Percentiles rank a stretch among this genome's conserved stretches.
These are phyloP conservation scores for Cryptotis parvus DNA, from an alignment of 2,113 vertebrate genomes.

Conservation along the genomic window DNA sequence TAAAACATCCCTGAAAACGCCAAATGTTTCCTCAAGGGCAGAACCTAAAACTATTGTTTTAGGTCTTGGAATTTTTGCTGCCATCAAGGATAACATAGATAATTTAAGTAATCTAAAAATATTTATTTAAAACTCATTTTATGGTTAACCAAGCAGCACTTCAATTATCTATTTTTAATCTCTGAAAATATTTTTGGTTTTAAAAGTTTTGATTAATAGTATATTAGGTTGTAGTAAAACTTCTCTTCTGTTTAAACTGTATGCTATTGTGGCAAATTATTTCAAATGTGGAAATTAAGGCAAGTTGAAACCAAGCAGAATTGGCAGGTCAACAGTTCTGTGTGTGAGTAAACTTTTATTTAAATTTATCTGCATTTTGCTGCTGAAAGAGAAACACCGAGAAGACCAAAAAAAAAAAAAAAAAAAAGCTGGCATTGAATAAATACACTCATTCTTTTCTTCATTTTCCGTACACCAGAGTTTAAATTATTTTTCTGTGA, in stretches of 20 bases:
- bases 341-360: conserved; percentile 73
- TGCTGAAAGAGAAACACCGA: conserved; percentile 68
- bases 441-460: conserved; percentile 60
- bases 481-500: conserved; percentile 60
- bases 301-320: conserved; percentile 75
- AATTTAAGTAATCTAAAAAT: conserved; percentile 16
- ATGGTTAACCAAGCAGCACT: not conserved
- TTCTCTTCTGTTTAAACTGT: conserved; percentile 15
- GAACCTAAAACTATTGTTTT: not conserved
- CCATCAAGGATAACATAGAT: not conserved
- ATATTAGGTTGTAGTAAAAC: conserved; percentile 41
- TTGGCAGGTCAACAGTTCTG: conserved; percentile 63
- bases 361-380: conserved; percentile 70
- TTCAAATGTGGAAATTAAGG: conserved; percentile 71
- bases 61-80: not conserved
- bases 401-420: conserved; percentile 60
- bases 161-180: conserved; percentile 21
- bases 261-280: conserved; percentile 36
- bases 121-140: conserved; percentile 34
- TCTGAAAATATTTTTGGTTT: conserved; percentile 55
- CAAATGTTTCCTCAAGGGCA: not conserved
- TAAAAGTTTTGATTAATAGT: not conserved
- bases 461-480: conserved; percentile 56
- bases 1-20: conserved; percentile 3
- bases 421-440: conserved; percentile 47